Percentiles rank a stretch among this genome's conserved stretches.
Evolutionary conservation across 1,140 invertebrate species (phyloP).

Genomic region (Caenorhabditis remanei): DNA sequence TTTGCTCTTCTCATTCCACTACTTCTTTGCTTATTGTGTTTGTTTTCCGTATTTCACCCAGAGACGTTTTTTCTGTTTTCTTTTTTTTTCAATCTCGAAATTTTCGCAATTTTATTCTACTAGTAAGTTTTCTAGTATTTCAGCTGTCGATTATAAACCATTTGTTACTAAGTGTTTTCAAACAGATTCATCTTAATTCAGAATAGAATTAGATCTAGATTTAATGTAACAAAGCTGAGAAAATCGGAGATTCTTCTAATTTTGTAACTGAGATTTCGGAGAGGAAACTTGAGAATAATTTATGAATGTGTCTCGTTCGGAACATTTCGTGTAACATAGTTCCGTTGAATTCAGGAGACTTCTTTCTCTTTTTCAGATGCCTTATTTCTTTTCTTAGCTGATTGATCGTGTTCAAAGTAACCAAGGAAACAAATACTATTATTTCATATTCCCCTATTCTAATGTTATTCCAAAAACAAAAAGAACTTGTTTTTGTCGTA

Average conservation of each 20-base stretch:
- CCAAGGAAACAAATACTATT: too few species aligned
- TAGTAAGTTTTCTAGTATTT: not conserved
- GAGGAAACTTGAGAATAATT: not conserved
- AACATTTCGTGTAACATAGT: not conserved
- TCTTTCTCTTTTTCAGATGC: not conserved
- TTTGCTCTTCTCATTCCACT: slow-evolving; percentile 3
- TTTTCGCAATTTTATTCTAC: not conserved
- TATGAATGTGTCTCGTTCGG: slow-evolving; percentile 8
- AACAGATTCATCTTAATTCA: too few species aligned
- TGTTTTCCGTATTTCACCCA: not conserved
- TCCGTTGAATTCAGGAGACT: not conserved
- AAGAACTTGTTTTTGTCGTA: not conserved
- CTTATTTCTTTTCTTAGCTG: not conserved
- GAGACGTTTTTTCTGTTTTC: not conserved
- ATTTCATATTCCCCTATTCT: too few species aligned
- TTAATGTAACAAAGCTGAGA: not conserved
- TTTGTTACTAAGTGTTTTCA: too few species aligned
- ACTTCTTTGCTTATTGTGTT: slow-evolving; percentile 22
- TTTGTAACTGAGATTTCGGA: not conserved
- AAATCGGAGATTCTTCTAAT: not conserved
- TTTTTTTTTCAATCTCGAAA: not conserved
- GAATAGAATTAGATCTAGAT: too few species aligned
- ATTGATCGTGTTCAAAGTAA: too few species aligned
- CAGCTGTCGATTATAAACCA: too few species aligned
- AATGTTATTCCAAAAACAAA: not conserved